Percentiles rank a stretch among this genome's conserved stretches.
Evolutionary conservation across 2,888 invertebrate species (phyloP).

Genomic region (Epicampocera succincta): DNA sequence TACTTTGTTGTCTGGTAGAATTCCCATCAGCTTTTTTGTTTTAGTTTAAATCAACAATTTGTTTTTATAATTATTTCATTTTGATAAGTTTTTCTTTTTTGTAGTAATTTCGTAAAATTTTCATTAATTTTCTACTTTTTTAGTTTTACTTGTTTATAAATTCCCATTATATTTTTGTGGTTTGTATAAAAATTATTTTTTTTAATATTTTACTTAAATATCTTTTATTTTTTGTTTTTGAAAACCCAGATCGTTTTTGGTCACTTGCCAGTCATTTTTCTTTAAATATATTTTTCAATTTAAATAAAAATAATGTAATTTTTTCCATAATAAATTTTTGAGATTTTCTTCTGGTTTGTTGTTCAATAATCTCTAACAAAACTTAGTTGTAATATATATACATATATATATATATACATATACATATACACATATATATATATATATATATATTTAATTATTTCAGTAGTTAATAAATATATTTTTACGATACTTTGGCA

Average conservation of each 20-base stretch:
- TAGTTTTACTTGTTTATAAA: conserved; percentile 76
- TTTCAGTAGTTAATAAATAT: conserved; percentile 71
- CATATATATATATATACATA: background rate
- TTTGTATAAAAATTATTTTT: conserved; percentile 75
- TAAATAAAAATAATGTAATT: conserved; percentile 58
- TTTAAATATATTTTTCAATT: conserved; percentile 59
- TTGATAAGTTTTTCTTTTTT: conserved; percentile 64
- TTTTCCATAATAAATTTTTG: conserved; percentile 56
- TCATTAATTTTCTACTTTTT: conserved; percentile 68
- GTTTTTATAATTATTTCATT: conserved; percentile 70
- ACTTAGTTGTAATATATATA: conserved; percentile 45
- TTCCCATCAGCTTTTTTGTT: conserved; percentile 63
- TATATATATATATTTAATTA: conserved; percentile 52
- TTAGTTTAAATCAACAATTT: conserved; percentile 71
- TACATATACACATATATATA: conserved; percentile 38
- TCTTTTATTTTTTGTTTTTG: conserved; percentile 74
- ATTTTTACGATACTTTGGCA: conserved; percentile 75
- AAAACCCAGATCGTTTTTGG: conserved; percentile 82
- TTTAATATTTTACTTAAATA: conserved; percentile 67
- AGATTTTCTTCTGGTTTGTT: conserved; percentile 55
- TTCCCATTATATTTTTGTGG: conserved; percentile 76
- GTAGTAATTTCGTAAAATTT: conserved; percentile 71
- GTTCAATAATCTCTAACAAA: conserved; percentile 60
- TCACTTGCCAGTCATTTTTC: conserved; percentile 80
- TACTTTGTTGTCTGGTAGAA: conserved; percentile 38